Base-by-base conservation (phyloP, 2,113 vertebrate genomes). In the Ailurus styani region DNA sequence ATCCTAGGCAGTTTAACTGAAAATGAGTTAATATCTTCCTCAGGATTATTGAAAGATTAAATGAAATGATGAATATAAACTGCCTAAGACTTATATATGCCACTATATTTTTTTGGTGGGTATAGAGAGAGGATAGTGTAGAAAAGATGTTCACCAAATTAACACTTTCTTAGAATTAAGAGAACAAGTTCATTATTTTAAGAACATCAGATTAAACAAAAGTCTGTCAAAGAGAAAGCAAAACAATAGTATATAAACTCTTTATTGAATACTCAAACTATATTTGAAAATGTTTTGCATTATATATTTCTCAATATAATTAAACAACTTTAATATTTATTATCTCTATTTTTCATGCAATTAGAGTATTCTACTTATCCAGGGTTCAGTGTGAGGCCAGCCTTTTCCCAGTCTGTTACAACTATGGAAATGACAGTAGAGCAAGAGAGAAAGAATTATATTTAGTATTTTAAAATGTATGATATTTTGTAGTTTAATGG, bases 361-460 rank as follows among this genome's bases (percentile, higher is more conserved):
- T 42, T 85, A 81, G 42, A 8, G 18, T 66, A 37, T 45, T 9
- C 11, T 85, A 25, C n/a, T 54, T 54, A 25, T 42, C 11, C 37
- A 54, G 17, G 18, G 2, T 91, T 89, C 42, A 70, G 72, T 29
- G 3, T 66, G 57, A 87, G 2, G 1, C 0, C 18, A 66, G 7
- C 0, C 27, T 62, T 93, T 40, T 40, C 29, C 23, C 3, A 47
- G 5, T 81, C 23, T 64, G 15, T n/a, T n/a, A 45, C 18, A 1
- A 47, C 25, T 55, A 3, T 81, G 29, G 34, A 82, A 77, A 34
- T 55, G 15, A 72, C 7, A 72, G 5, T 50, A 78, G 10, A 82
- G 3, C 50, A 6, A 4, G 2, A 17, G 1, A 42, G 2, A 29
- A n/a, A 7, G 7, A 47, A 21, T 2, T n/a, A 11, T 31, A 50